Percentiles rank a stretch among this genome's conserved stretches.
phyloP scores from a whole-genome alignment of 1,140 invertebrate species.

The Oncopeltus fasciatus region DNA sequence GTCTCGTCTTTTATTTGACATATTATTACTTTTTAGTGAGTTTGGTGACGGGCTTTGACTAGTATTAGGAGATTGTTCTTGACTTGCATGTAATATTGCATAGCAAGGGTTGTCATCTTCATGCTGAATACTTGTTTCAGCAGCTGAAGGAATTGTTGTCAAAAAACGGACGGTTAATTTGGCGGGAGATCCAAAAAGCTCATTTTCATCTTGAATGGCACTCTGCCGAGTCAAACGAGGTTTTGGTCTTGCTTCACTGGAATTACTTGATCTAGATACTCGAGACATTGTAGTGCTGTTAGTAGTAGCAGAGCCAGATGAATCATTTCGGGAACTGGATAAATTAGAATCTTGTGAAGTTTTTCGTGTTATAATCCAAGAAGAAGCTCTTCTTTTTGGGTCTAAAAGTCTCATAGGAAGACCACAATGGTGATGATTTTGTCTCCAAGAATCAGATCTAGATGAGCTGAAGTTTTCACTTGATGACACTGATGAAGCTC shows the following conservation, averaged over 20 bases:
- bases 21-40: not conserved
- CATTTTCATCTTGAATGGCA: constrained; percentile 33
- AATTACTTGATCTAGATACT: constrained; percentile 32
- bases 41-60: constrained; percentile 19
- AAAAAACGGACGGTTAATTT: constrained; percentile 49
- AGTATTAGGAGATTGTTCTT: constrained; percentile 22
- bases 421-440: constrained; percentile 51
- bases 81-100: constrained; percentile 22
- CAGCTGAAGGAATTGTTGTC: constrained; percentile 66
- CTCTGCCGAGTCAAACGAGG: constrained; percentile 59
- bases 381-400: constrained; percentile 59
- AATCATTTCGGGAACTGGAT: constrained; percentile 71
- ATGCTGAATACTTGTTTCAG: constrained; percentile 57
- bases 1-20: not conserved
- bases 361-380: constrained; percentile 75
- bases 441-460: constrained; percentile 63
- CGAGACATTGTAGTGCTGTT: constrained; percentile 69
- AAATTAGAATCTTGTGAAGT: constrained; percentile 80
- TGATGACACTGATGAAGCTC: constrained; percentile 68
- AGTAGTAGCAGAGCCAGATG: constrained; percentile 68
- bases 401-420: constrained; percentile 58
- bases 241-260: constrained; percentile 32
- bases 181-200: constrained; percentile 26
- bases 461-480: constrained; percentile 81
- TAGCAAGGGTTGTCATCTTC: constrained; percentile 40